These are phyloP conservation scores for Gorilla gorilla DNA, from an alignment of 2,113 vertebrate species.

Conservation along the genomic window DNA sequence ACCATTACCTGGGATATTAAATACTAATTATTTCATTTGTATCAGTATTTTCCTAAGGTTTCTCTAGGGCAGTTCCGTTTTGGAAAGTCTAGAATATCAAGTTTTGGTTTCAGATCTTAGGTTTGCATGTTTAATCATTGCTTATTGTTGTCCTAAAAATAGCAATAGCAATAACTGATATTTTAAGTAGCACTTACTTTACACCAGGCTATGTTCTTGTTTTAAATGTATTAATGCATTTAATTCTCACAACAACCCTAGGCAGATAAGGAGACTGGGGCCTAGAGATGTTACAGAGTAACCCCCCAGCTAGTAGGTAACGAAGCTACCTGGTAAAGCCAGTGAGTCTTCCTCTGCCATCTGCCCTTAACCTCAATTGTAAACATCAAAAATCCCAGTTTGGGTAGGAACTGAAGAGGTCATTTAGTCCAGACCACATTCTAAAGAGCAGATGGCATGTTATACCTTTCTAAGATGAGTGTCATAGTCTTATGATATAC, in stretches of 20 bases:
- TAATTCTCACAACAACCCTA: background rate
- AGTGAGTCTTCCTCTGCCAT: background rate
- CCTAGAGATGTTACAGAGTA: background rate
- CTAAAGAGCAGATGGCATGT: background rate
- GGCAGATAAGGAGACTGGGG: background rate
- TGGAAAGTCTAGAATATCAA: background rate
- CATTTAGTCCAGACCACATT: background rate
- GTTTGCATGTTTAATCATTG: background rate
- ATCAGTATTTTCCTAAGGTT: background rate
- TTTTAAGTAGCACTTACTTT: background rate
- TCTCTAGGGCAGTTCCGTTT: background rate
- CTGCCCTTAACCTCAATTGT: background rate
- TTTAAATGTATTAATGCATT: background rate
- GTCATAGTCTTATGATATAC: background rate
- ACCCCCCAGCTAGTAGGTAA: background rate
- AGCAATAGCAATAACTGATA: background rate
- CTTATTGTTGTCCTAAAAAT: slow-evolving; percentile 6
- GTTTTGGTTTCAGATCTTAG: background rate
- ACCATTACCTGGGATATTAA: background rate
- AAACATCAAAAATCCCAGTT: background rate
- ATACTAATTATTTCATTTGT: background rate
- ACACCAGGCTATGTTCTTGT: background rate
- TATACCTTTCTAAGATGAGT: background rate
- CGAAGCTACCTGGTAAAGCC: background rate
- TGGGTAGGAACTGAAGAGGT: background rate